These are phyloP conservation scores for Gymnocypris eckloni DNA, from an alignment of 2,797 vertebrate genomes.

Conservation along the genomic window DNA sequence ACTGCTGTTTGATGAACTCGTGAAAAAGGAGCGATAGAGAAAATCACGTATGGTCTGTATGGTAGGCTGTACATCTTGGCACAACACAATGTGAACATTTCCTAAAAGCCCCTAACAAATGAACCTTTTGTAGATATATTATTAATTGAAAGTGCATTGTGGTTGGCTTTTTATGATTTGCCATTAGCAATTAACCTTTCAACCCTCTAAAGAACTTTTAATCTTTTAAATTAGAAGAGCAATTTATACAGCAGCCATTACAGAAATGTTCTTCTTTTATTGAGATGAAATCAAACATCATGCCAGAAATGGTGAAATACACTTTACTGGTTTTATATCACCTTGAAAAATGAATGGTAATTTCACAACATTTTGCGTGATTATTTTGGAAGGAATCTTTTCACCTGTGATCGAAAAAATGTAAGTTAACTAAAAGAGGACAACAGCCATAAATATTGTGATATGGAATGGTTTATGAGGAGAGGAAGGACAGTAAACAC, in stretches of 20 bases:
- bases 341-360: conserved; percentile 19
- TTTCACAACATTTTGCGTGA: background rate
- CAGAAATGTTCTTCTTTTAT: conserved; percentile 58
- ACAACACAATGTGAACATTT: conserved; percentile 11
- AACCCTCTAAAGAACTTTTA: conserved; percentile 58
- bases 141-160: conserved; percentile 50
- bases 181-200: conserved; percentile 59
- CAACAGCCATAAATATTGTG: background rate
- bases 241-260: conserved; percentile 58
- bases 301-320: conserved; percentile 41
- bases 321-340: conserved; percentile 22
- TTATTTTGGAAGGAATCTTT: background rate
- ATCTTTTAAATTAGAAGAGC: conserved; percentile 63
- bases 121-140: conserved; percentile 12
- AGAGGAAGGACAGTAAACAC: background rate
- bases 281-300: conserved; percentile 60
- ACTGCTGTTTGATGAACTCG: too few relatives aligned
- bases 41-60: too few relatives aligned
- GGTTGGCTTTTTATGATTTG: conserved; percentile 43
- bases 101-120: conserved; percentile 45
- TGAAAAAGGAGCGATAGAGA: too few relatives aligned
- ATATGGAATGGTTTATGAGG: background rate
- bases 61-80: too few relatives aligned
- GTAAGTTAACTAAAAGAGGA: background rate
- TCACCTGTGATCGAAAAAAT: background rate